Conservation (phyloP, 1,140 invertebrate species). For the Nilaparvata lugens region DNA sequence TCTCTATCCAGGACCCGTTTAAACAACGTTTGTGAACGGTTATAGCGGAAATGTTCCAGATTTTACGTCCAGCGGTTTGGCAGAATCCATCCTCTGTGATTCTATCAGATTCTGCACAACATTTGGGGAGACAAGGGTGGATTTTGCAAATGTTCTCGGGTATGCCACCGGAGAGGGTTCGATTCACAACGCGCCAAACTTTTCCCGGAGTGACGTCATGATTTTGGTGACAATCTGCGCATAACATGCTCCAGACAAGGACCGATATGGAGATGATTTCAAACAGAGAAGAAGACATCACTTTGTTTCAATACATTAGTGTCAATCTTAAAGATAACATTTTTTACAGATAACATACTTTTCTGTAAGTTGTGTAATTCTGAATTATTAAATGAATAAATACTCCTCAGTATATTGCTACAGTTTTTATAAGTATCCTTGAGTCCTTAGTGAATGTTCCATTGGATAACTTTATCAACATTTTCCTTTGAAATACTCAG, state of each 20-base stretch:
- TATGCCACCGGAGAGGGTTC: neutral
- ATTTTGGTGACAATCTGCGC: neutral
- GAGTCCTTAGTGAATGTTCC: too few relatives aligned
- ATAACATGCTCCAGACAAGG: neutral
- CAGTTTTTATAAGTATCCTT: too few relatives aligned
- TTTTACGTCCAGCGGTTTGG: neutral
- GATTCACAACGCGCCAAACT: neutral
- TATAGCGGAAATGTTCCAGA: neutral
- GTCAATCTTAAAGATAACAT: too few relatives aligned
- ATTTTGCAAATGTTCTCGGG: neutral
- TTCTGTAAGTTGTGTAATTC: too few relatives aligned
- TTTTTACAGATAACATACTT: too few relatives aligned
- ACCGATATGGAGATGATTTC: neutral
- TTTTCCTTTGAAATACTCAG: too few relatives aligned
- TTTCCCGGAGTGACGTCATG: neutral
- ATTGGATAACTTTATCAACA: too few relatives aligned
- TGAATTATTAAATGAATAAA: too few relatives aligned
- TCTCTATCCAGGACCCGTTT: neutral
- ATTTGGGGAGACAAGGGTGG: slow-evolving; percentile 6
- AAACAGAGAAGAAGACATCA: too few relatives aligned
- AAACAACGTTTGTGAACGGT: neutral
- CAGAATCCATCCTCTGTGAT: neutral
- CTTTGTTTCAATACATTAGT: too few relatives aligned
- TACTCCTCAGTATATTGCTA: too few relatives aligned
- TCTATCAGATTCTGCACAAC: neutral